A percentile compares a stretch with the other conserved stretches of the same genome.
These are phyloP conservation scores for Archips xylosteana DNA, from an alignment of 2,888 invertebrate genomes.

Conservation along the genomic window DNA sequence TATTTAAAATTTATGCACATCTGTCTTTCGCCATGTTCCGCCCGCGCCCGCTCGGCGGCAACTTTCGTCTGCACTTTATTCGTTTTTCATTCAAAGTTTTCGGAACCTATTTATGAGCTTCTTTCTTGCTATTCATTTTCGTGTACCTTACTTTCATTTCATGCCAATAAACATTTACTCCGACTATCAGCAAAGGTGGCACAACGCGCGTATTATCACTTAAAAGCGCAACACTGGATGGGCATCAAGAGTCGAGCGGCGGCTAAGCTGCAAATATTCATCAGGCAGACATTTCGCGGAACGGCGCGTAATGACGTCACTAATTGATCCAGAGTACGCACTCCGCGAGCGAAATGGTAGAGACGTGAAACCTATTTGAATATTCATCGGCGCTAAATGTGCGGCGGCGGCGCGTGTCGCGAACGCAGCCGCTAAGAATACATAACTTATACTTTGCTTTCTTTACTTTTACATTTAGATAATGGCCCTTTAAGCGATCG, in stretches of 20 bases:
- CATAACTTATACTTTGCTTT: background rate
- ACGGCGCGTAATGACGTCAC: conserved; percentile 53
- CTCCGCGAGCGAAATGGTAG: conserved; percentile 57
- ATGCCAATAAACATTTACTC: background rate
- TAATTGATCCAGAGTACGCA: conserved; percentile 66
- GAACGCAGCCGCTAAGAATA: conserved; percentile 7
- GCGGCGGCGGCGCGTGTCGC: conserved; percentile 42
- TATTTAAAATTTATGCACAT: conserved; percentile 40
- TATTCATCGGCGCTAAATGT: conserved; percentile 62
- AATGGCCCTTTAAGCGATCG: background rate
- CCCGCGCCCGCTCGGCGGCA: conserved; percentile 17
- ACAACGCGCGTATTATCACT: too few species aligned
- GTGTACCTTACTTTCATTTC: conserved; percentile 15
- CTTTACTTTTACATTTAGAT: conserved; percentile 1
- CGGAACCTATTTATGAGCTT: conserved; percentile 20
- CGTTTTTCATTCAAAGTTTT: conserved; percentile 35
- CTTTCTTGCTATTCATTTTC: conserved; percentile 9
- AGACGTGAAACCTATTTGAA: conserved; percentile 59
- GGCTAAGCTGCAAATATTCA: conserved; percentile 53
- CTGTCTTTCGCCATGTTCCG: conserved; percentile 37
- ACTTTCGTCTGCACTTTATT: conserved; percentile 29
- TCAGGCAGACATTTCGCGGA: conserved; percentile 47
- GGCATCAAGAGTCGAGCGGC: conserved; percentile 9
- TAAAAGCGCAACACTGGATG: background rate
- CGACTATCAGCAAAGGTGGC: background rate